Evolutionary conservation across 2,797 vertebrate species (phyloP).

Genomic region (Gymnothorax reevesii): DNA sequence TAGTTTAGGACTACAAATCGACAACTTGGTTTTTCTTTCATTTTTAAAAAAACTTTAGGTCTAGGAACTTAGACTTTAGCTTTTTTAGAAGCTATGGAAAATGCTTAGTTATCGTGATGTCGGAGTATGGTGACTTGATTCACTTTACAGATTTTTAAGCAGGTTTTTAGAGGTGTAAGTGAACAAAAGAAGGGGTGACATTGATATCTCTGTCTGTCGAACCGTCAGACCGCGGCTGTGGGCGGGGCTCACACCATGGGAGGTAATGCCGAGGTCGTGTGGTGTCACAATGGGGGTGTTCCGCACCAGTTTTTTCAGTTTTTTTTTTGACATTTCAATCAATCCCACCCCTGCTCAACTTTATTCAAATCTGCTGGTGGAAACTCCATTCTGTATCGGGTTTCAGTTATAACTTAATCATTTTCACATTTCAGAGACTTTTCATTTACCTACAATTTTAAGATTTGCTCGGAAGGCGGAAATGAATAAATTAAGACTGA

Average conservation of each 20-base stretch:
- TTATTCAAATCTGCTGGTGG: too few species aligned
- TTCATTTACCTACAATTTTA: not conserved
- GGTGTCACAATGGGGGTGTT: slow-evolving; percentile 53
- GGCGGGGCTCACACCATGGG: slow-evolving; percentile 40
- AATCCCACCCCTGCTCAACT: slow-evolving; percentile 21
- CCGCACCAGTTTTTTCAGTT: too few species aligned
- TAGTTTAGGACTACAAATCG: too few species aligned
- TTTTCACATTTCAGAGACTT: too few species aligned
- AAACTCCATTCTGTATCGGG: too few species aligned
- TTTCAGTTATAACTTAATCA: too few species aligned
- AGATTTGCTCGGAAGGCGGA: not conserved
- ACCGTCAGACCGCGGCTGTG: slow-evolving; percentile 44
- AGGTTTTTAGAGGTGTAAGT: not conserved
- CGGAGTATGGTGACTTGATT: not conserved
- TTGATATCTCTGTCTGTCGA: slow-evolving; percentile 38
- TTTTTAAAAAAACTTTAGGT: too few species aligned
- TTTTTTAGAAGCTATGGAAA: slow-evolving; percentile 3
- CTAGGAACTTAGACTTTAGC: not conserved
- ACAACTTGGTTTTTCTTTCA: too few species aligned
- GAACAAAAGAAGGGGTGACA: not conserved
- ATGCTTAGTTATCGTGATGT: not conserved
- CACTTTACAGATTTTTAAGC: not conserved
- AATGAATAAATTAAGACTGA: not conserved
- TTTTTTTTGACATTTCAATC: slow-evolving; percentile 52
- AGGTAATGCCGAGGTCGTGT: slow-evolving; percentile 47